Conservation (phyloP, 2,113 vertebrate genomes). For the Gymnobelideus leadbeateri region DNA sequence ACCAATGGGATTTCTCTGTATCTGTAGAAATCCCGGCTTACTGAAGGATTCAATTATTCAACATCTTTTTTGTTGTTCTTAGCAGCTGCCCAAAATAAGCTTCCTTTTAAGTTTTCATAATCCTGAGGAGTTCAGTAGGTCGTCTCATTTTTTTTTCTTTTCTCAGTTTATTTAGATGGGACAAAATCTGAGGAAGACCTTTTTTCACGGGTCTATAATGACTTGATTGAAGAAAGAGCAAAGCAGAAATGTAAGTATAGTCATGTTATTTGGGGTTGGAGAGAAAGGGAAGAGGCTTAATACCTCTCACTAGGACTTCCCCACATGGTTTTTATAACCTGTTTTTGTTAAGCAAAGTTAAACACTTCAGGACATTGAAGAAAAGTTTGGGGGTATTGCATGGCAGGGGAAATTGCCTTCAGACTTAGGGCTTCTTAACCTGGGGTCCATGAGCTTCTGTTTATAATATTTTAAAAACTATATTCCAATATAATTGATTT, state of each 20-base stretch:
- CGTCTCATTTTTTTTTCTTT: slow-evolving; percentile 9
- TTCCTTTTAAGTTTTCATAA: neutral
- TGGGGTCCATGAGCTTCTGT: neutral
- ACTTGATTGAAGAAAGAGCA: slow-evolving; percentile 85
- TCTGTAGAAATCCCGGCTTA: neutral
- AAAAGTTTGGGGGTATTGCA: neutral
- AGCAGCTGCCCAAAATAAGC: neutral
- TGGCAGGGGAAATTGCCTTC: neutral
- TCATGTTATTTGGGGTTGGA: slow-evolving; percentile 12
- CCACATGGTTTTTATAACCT: neutral
- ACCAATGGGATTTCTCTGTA: neutral
- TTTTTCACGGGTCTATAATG: slow-evolving; percentile 85
- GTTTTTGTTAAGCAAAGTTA: neutral
- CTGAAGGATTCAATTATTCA: neutral
- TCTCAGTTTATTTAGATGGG: slow-evolving; percentile 92
- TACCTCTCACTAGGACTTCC: neutral
- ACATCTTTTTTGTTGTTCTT: neutral
- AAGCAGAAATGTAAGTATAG: slow-evolving; percentile 81
- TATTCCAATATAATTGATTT: neutral
- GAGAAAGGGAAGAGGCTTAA: neutral
- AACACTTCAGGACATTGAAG: neutral
- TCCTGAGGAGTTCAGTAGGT: slow-evolving; percentile 2
- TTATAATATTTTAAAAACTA: neutral
- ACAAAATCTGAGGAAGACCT: slow-evolving; percentile 89
- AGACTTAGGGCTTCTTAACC: neutral